A percentile compares a stretch with the other conserved stretches of the same genome.
phyloP scores from a whole-genome alignment of 2,888 invertebrate genomes.

The Gymnoscelis rufifasciata region DNA sequence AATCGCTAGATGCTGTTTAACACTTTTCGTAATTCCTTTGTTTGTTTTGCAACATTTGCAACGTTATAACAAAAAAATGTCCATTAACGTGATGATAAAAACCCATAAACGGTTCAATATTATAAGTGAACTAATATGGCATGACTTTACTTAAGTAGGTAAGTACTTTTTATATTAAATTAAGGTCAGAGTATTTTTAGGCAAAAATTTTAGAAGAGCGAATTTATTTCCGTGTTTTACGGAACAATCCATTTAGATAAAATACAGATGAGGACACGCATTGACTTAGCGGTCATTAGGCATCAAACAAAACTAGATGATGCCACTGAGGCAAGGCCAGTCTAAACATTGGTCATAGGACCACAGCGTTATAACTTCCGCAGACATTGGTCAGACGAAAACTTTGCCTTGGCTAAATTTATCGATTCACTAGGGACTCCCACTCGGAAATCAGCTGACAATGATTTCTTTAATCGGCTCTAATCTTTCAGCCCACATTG shows the following conservation, averaged over 20 bases:
- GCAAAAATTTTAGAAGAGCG: too few relatives aligned
- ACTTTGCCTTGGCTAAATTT: slow-evolving; percentile 41
- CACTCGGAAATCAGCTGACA: slow-evolving; percentile 43
- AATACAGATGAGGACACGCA: slow-evolving; percentile 25
- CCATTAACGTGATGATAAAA: neutral
- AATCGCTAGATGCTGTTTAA: slow-evolving; percentile 39
- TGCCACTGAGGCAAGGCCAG: slow-evolving; percentile 41
- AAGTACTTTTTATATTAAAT: too few relatives aligned
- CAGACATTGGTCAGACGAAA: slow-evolving; percentile 41
- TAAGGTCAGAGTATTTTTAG: too few relatives aligned
- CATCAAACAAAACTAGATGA: slow-evolving; percentile 32
- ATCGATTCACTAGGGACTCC: slow-evolving; percentile 39
- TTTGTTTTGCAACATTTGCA: slow-evolving; percentile 12
- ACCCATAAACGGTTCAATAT: neutral
- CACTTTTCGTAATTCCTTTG: slow-evolving; percentile 40
- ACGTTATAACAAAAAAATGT: neutral
- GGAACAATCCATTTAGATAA: slow-evolving; percentile 24
- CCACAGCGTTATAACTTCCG: slow-evolving; percentile 50
- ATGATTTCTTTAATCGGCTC: slow-evolving; percentile 42
- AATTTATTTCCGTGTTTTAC: slow-evolving; percentile 18
- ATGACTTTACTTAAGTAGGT: too few relatives aligned
- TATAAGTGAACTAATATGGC: too few relatives aligned
- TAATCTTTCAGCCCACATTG: slow-evolving; percentile 41
- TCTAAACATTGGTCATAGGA: slow-evolving; percentile 40
- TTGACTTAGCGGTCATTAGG: slow-evolving; percentile 29